Conservation (phyloP, 2,113 vertebrate species). For the Larimichthys crocea region DNA sequence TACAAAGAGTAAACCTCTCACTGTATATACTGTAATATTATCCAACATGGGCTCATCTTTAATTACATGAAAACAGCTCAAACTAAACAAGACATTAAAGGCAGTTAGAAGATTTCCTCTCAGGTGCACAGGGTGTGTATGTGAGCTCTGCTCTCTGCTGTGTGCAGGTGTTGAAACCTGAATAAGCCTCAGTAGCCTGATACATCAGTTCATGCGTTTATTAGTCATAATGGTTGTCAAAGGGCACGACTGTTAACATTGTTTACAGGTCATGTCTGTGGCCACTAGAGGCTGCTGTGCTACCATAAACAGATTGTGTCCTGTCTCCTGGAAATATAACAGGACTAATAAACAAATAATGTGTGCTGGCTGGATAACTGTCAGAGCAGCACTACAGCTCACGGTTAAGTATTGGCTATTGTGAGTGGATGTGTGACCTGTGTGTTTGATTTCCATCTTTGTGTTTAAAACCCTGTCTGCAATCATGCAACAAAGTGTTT, state of each 20-base stretch:
- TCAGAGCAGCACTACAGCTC: neutral
- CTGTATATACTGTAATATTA: neutral
- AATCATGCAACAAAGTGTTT: neutral
- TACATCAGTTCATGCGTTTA: neutral
- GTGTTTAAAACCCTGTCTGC: neutral
- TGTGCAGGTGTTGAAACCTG: neutral
- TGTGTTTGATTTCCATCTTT: neutral
- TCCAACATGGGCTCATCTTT: neutral
- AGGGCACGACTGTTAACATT: neutral
- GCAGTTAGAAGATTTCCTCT: neutral
- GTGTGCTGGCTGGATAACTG: too few species aligned
- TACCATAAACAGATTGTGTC: conserved; percentile 18
- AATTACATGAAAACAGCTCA: neutral
- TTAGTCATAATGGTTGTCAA: neutral
- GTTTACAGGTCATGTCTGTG: neutral
- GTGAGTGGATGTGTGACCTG: neutral
- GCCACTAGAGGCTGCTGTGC: conserved; percentile 76
- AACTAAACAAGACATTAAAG: neutral
- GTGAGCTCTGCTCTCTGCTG: neutral
- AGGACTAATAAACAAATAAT: neutral
- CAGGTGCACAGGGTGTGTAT: neutral
- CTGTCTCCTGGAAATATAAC: neutral
- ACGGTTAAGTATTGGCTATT: neutral
- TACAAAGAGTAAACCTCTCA: neutral
- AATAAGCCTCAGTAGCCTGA: neutral